Evolutionary conservation across 2,888 invertebrate genomes (phyloP), one percentile per base, ranked within the genome.

Genomic region (Epirrita christyi): DNA sequence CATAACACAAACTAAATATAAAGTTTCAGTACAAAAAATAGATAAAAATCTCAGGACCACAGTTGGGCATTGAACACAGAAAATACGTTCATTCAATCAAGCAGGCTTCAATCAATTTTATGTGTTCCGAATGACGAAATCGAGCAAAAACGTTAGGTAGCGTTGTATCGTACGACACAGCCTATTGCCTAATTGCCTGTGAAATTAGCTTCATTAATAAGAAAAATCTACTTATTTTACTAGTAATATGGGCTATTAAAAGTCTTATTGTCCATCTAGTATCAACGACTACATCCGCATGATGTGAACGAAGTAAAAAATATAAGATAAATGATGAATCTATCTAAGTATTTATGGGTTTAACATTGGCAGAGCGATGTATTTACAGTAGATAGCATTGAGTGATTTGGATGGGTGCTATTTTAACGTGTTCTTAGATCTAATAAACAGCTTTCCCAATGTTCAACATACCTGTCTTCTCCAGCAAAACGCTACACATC

Each of bases 41-140:
- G 21, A 29, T 34, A 59, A 47, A 55, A 50, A 59, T 51, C 43
- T 27, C 47, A 9, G 32, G 36, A 44, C 29, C 36, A 36, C 50
- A 47, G 42, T 29, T 42, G 21, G 37, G 42, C 32, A 37, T 53
- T 46, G 8, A 46, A 1, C 9, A 21, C 43, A 57, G 61, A 58
- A 54, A 61, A 55, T 52, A 61, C 55, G 49, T 49, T 49, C 57
- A 45, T 44, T 54, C 58, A 32, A 49, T 53, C 52, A 59, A 38
- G 27, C 14, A 49, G 13, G 28, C 48, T 41, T 45, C 52, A 52
- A 60, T 55, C 52, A 42, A 47, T 53, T 49, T 53, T 49, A 27
- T 45, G 34, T 53, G 37, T 50, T 45, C 29, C 11, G 46, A 11
- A n/a, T 41, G 43, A 44, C 29, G 43, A 49, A 55, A 55, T 40